Evolutionary conservation across 2,797 vertebrate species (phyloP).

Genomic region (Pelochelys cantorii): DNA sequence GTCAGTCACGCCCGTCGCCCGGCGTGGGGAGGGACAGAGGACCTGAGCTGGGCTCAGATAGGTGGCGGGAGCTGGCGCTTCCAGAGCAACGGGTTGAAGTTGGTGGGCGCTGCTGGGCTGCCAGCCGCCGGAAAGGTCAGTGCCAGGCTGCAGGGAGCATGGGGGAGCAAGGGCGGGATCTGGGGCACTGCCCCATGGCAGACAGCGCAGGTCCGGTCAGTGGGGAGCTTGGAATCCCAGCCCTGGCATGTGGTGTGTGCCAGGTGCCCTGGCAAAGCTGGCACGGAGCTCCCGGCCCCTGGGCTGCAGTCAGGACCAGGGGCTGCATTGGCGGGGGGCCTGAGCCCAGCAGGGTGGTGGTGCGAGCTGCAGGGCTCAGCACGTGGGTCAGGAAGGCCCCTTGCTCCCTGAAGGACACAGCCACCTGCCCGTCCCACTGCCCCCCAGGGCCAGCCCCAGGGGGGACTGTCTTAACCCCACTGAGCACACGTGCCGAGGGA

Average conservation of each 20-base stretch:
- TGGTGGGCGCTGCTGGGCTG: neutral
- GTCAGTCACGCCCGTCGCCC: neutral
- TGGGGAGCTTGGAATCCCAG: too few relatives aligned
- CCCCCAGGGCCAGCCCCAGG: neutral
- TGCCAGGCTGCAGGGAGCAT: neutral
- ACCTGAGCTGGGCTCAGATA: neutral
- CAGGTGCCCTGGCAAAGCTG: too few relatives aligned
- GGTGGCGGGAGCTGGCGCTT: neutral
- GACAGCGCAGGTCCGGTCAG: neutral
- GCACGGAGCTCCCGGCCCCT: too few relatives aligned
- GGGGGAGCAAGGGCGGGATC: neutral
- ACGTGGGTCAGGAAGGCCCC: neutral
- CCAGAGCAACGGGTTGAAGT: too few relatives aligned
- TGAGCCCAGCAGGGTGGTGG: neutral
- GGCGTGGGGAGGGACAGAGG: rapidly evolving
- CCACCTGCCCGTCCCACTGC: too few relatives aligned
- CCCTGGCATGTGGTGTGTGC: too few relatives aligned
- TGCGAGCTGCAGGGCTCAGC: neutral
- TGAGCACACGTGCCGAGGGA: neutral
- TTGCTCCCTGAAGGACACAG: too few relatives aligned
- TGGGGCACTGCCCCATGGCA: neutral
- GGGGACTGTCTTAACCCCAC: neutral
- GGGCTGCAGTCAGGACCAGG: neutral
- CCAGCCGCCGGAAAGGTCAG: neutral
- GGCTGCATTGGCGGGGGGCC: neutral